Percentiles rank a stretch among this genome's conserved stretches.
These are phyloP conservation scores for Hippoglossus stenolepis DNA, from an alignment of 2,113 vertebrate genomes.

Conservation along the genomic window DNA sequence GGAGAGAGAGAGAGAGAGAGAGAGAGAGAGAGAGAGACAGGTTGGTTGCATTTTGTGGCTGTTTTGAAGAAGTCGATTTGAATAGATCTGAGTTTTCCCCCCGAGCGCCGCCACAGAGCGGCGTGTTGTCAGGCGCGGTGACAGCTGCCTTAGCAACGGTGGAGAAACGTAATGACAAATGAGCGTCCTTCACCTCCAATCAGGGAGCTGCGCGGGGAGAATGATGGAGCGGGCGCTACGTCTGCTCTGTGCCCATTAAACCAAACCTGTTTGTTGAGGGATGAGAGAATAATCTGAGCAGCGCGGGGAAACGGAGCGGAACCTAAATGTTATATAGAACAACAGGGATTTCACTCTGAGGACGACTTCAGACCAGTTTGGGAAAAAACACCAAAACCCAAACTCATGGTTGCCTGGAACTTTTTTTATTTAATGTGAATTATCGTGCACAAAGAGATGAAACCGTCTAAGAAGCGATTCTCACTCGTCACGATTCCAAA, in stretches of 20 bases:
- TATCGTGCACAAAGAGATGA: no score
- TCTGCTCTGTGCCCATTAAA: conserved; percentile 26
- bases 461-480: no score
- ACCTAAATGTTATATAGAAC: not conserved
- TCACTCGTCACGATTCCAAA: not conserved
- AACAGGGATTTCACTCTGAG: no score
- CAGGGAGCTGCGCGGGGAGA: not conserved
- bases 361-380: no score
- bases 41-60: not conserved
- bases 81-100: no score
- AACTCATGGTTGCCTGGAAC: no score
- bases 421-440: no score
- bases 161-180: conserved; percentile 21
- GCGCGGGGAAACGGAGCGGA: not conserved
- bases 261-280: conserved; percentile 8
- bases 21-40: not conserved
- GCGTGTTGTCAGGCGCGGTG: not conserved
- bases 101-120: not conserved
- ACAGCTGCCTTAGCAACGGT: not conserved
- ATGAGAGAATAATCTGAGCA: conserved; percentile 8
- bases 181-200: conserved; percentile 7
- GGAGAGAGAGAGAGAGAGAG: not conserved
- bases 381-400: no score
- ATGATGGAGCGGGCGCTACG: not conserved
- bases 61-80: no score